Conservation (phyloP, 1,140 invertebrate species). For the Dendroctonus ponderosae region DNA sequence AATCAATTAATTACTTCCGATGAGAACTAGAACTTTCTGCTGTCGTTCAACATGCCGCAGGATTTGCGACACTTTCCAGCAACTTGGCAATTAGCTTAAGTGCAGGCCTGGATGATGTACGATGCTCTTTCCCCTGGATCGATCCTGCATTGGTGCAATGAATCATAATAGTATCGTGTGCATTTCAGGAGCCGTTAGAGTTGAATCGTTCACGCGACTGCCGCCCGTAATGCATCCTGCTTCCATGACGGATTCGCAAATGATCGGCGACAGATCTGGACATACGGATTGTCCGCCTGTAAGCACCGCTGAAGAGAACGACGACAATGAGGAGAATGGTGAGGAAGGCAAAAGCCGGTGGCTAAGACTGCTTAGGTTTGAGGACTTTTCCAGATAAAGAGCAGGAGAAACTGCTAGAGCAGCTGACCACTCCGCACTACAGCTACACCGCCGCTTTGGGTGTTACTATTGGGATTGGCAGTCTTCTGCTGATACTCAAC, state of each 20-base stretch:
- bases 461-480: conserved; percentile 86
- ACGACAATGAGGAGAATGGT: conserved; percentile 16
- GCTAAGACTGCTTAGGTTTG: no score
- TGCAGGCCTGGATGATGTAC: conserved; percentile 9
- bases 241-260: conserved; percentile 47
- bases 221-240: conserved; percentile 53
- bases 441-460: conserved; percentile 79
- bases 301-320: conserved; percentile 44
- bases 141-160: no score
- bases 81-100: conserved; percentile 27
- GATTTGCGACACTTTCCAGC: conserved; percentile 3
- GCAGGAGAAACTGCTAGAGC: conserved; percentile 55
- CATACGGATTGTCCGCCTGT: conserved; percentile 51
- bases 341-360: neutral
- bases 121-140: neutral
- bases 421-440: conserved; percentile 58
- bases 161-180: no score
- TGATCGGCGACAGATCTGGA: conserved; percentile 32
- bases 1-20: neutral
- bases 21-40: conserved; percentile 19
- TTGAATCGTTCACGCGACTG: conserved; percentile 60
- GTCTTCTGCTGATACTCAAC: conserved; percentile 81
- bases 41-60: conserved; percentile 1
- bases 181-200: conserved; percentile 55
- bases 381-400: conserved; percentile 49